Evolutionary conservation across 2,113 vertebrate species (phyloP).

Genomic region (Panthera tigris): DNA sequence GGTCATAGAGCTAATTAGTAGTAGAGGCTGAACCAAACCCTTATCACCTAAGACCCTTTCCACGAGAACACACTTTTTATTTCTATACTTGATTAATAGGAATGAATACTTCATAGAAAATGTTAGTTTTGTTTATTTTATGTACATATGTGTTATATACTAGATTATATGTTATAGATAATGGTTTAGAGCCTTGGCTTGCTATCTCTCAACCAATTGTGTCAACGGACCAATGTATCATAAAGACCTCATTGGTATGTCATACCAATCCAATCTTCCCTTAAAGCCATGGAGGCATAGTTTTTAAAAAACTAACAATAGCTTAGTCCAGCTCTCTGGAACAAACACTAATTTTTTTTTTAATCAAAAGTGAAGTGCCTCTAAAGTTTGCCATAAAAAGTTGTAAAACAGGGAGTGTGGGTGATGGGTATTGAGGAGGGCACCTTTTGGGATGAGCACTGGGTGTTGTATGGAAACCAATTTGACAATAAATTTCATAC

Average conservation of each 20-base stretch:
- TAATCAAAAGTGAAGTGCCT: neutral
- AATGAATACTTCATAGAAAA: slow-evolving; percentile 1
- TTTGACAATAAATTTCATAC: too few relatives aligned
- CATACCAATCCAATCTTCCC: neutral
- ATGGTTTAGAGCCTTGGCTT: neutral
- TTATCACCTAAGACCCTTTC: neutral
- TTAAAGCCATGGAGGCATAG: neutral
- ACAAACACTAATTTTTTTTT: neutral
- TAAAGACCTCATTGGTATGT: neutral
- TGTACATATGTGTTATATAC: neutral
- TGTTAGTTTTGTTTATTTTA: neutral
- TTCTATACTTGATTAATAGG: neutral
- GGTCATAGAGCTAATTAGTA: neutral
- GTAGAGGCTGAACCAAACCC: neutral
- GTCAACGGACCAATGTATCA: neutral
- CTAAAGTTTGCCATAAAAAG: neutral
- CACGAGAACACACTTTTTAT: neutral
- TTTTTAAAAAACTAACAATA: neutral
- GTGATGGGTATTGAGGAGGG: too few relatives aligned
- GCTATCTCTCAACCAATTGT: neutral
- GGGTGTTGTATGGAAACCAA: too few relatives aligned
- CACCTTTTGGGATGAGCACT: too few relatives aligned
- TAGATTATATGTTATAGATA: neutral
- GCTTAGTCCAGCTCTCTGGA: neutral
- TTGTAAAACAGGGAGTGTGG: neutral